phyloP scores from a whole-genome alignment of 2,113 vertebrate genomes.

The Silurus glanis region DNA sequence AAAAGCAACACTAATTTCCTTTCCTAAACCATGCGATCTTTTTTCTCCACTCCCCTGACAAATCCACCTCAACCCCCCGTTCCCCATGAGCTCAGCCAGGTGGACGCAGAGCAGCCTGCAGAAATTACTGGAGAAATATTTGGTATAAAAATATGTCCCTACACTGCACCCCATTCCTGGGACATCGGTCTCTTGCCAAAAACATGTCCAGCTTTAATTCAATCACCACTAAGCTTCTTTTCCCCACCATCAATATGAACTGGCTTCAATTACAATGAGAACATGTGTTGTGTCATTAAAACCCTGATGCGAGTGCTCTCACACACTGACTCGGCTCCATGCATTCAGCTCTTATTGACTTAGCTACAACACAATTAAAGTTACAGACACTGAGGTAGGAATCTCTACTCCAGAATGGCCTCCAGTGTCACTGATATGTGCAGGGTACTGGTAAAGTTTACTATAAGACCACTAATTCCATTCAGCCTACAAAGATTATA shows the following conservation, averaged over 20 bases:
- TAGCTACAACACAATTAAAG: constrained; percentile 51
- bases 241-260: constrained; percentile 63
- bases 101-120: constrained; percentile 64
- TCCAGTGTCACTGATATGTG: constrained; percentile 37
- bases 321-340: constrained; percentile 16
- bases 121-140: constrained; percentile 79
- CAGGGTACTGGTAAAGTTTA: background rate
- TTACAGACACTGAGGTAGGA: constrained; percentile 32
- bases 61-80: constrained; percentile 11
- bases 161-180: constrained; percentile 74
- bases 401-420: constrained; percentile 29
- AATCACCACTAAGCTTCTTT: constrained; percentile 68
- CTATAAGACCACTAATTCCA: background rate
- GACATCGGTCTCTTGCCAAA: constrained; percentile 69
- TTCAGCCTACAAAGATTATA: background rate
- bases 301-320: constrained; percentile 58
- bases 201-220: constrained; percentile 71
- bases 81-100: constrained; percentile 55
- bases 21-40: constrained; percentile 37
- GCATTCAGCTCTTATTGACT: constrained; percentile 48
- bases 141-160: constrained; percentile 78
- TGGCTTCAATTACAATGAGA: constrained; percentile 71
- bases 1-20: constrained; percentile 40
- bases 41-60: constrained; percentile 33
- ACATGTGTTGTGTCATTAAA: constrained; percentile 70